A percentile compares a stretch with the other conserved stretches of the same genome.
Evolutionary conservation across 2,113 vertebrate genomes (phyloP).

Genomic region (Rousettus leschenaultii): DNA sequence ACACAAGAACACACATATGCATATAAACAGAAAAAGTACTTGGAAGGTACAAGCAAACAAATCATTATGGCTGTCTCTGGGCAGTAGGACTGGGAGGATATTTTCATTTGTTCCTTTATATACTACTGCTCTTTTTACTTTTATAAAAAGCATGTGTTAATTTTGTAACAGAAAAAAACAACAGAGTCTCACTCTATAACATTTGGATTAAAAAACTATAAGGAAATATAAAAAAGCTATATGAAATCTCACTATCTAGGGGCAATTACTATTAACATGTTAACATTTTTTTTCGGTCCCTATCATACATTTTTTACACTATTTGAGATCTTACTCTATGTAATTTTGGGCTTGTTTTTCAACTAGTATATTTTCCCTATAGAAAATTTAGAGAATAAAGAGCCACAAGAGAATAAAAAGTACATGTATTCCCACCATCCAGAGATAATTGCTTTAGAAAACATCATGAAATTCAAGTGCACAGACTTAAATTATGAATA

Average conservation of each 20-base stretch:
- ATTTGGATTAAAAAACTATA: background rate
- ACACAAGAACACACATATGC: background rate
- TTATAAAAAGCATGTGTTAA: background rate
- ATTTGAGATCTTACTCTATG: background rate
- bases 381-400: background rate
- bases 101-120: constrained; percentile 13
- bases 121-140: background rate
- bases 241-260: constrained; percentile 20
- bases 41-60: background rate
- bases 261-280: background rate
- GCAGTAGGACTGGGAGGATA: background rate
- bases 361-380: background rate
- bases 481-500: background rate
- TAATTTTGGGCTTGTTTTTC: background rate
- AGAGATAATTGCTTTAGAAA: background rate
- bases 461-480: background rate
- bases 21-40: background rate
- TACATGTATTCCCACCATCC: background rate
- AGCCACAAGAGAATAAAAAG: constrained; percentile 11
- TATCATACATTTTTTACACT: background rate
- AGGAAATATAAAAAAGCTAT: background rate
- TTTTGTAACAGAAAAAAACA: background rate
- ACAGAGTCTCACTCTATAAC: background rate
- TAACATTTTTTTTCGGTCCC: background rate
- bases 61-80: background rate